A percentile compares a stretch with the other conserved stretches of the same genome.
Conservation (phyloP, 2,888 invertebrate species). For the Panopea generosa region DNA sequence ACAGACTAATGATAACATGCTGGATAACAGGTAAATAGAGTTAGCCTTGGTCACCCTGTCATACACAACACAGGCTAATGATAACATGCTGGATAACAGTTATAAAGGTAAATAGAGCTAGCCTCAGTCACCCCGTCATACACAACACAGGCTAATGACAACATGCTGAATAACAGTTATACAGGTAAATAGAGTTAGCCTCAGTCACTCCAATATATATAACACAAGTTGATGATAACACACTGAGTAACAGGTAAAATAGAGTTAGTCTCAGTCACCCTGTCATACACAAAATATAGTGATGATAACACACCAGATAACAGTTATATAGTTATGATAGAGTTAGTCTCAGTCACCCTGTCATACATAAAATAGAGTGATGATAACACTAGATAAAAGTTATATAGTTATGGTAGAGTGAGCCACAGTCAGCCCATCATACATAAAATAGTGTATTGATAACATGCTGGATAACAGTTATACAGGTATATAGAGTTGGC, state of each 20-base stretch:
- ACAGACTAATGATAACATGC: too few species aligned
- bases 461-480: slow-evolving; percentile 1
- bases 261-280: too few species aligned
- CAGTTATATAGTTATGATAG: slow-evolving; percentile 49
- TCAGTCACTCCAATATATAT: background rate
- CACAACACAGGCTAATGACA: slow-evolving; percentile 7
- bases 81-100: too few species aligned
- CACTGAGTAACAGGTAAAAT: too few species aligned
- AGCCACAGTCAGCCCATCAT: background rate
- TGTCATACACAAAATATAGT: too few species aligned
- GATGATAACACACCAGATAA: slow-evolving; percentile 8
- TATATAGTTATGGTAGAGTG: slow-evolving; percentile 46
- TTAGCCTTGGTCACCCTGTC: too few species aligned
- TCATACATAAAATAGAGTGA: too few species aligned
- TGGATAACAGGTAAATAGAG: too few species aligned
- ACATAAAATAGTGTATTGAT: too few species aligned
- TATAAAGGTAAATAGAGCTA: too few species aligned
- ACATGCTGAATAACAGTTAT: slow-evolving; percentile 11
- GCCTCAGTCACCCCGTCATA: background rate
- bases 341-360: background rate
- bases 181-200: slow-evolving; percentile 22
- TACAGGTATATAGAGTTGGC: slow-evolving; percentile 29
- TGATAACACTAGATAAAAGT: background rate
- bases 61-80: too few species aligned
- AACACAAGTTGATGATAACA: slow-evolving; percentile 8